These are phyloP conservation scores for Cremastinae sp. DNA, from an alignment of 2,888 invertebrate genomes.

Conservation along the genomic window DNA sequence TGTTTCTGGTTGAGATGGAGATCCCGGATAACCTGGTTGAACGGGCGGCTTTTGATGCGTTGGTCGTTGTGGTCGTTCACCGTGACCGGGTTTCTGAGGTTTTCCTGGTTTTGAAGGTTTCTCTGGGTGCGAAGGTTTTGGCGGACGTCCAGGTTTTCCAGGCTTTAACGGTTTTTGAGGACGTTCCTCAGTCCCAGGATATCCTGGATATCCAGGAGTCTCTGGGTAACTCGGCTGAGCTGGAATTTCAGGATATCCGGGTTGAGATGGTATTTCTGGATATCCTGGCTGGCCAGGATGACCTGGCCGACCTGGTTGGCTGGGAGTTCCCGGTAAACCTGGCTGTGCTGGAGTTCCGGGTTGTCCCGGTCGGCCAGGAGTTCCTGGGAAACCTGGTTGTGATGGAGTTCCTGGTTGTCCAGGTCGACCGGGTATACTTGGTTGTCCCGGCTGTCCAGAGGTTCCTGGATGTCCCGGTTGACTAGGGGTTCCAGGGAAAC, in stretches of 20 bases:
- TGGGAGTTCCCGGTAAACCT: too few species aligned
- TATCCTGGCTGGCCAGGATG: slow-evolving; percentile 46
- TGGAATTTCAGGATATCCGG: too few species aligned
- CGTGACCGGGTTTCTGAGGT: too few species aligned
- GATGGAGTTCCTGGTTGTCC: slow-evolving; percentile 52
- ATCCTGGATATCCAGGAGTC: slow-evolving; percentile 63
- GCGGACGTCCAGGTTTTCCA: slow-evolving; percentile 59
- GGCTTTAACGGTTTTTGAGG: too few species aligned
- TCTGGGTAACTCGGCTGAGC: slow-evolving; percentile 61
- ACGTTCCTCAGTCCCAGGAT: slow-evolving; percentile 62
- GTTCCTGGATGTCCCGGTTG: slow-evolving; percentile 64
- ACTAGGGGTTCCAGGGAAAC: slow-evolving; percentile 60
- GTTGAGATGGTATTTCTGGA: slow-evolving; percentile 44
- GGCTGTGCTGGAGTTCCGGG: slow-evolving; percentile 63
- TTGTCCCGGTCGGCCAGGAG: slow-evolving; percentile 62
- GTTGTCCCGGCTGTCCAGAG: slow-evolving; percentile 63
- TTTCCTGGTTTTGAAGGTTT: too few species aligned
- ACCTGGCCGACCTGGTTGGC: slow-evolving; percentile 55
- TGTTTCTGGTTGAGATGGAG: slow-evolving; percentile 50
- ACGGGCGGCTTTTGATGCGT: slow-evolving; percentile 60
- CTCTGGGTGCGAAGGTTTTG: too few species aligned
- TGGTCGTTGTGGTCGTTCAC: too few species aligned
- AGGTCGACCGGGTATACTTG: slow-evolving; percentile 58
- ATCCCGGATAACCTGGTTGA: slow-evolving; percentile 13
- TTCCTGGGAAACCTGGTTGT: slow-evolving; percentile 55